These are phyloP conservation scores for Pogonus chalceus DNA, from an alignment of 1,140 invertebrate genomes.

Conservation along the genomic window DNA sequence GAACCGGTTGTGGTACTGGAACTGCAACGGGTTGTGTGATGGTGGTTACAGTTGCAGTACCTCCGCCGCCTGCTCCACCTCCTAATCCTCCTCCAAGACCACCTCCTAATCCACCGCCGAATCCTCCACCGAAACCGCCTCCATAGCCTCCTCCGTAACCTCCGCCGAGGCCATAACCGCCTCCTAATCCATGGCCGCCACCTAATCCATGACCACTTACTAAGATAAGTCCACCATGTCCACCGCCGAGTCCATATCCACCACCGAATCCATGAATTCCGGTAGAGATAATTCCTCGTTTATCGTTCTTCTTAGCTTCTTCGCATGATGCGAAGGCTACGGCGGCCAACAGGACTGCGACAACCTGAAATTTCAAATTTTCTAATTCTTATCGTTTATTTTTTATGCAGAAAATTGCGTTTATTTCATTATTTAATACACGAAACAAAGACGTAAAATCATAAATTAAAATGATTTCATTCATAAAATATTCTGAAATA, in stretches of 20 bases:
- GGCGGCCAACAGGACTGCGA: slow-evolving; percentile 24
- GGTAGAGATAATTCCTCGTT: slow-evolving; percentile 26
- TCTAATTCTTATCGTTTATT: too few relatives aligned
- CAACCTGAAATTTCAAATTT: slow-evolving; percentile 22
- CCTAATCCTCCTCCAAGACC: neutral
- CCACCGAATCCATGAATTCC: neutral
- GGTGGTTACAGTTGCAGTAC: slow-evolving; percentile 13
- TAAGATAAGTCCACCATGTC: slow-evolving; percentile 3
- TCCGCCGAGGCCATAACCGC: slow-evolving; percentile 1
- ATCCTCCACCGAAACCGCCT: slow-evolving; percentile 10
- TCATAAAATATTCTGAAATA: too few relatives aligned
- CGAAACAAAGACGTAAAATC: too few relatives aligned
- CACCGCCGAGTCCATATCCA: slow-evolving; percentile 4
- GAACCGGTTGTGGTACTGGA: slow-evolving; percentile 29
- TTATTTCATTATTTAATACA: too few relatives aligned
- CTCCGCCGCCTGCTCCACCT: neutral
- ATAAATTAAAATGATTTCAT: too few relatives aligned
- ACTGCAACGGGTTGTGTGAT: slow-evolving; percentile 19
- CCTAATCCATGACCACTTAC: slow-evolving; percentile 14
- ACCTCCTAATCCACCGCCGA: slow-evolving; percentile 6
- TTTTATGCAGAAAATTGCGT: too few relatives aligned
- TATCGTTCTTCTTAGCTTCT: slow-evolving; percentile 23
- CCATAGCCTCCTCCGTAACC: slow-evolving; percentile 34
- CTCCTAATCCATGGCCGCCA: slow-evolving; percentile 7
- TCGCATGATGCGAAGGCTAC: slow-evolving; percentile 22